A percentile compares a stretch with the other conserved stretches of the same genome.
Evolutionary conservation across 2,797 vertebrate species (phyloP).

Genomic region (Jordanella pulchra): DNA sequence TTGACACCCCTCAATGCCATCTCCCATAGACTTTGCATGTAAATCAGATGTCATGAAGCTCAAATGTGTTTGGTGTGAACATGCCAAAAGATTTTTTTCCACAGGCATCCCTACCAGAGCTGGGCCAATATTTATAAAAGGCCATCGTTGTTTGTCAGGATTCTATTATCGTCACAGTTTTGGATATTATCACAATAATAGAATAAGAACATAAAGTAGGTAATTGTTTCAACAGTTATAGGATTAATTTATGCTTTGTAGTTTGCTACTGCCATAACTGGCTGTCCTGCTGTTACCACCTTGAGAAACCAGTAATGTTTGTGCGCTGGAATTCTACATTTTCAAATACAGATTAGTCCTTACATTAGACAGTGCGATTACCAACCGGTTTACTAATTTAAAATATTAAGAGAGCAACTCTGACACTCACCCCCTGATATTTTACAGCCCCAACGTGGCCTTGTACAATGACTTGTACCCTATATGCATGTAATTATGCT

Average conservation of each 20-base stretch:
- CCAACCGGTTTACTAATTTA: slow-evolving; percentile 16
- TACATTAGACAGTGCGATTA: no score
- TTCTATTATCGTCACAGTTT: background rate
- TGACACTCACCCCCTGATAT: slow-evolving; percentile 29
- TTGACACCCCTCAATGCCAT: no score
- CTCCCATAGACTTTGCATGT: no score
- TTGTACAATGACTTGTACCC: slow-evolving; percentile 40
- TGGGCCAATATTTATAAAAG: background rate
- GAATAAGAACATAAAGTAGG: background rate
- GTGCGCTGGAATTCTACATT: background rate
- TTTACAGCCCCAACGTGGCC: slow-evolving; percentile 41
- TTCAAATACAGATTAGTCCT: background rate
- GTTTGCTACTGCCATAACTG: background rate
- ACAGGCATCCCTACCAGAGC: background rate
- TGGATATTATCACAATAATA: background rate
- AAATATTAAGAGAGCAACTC: slow-evolving; percentile 34
- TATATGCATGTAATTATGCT: slow-evolving; percentile 73
- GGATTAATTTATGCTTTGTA: background rate
- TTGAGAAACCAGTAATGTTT: background rate
- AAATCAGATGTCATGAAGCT: no score
- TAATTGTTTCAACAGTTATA: background rate
- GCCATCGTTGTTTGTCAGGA: no score
- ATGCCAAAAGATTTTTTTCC: no score
- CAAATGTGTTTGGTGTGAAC: no score
- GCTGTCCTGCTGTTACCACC: background rate